phyloP scores from a whole-genome alignment of 2,113 vertebrate genomes.

The Mustelus asterias region DNA sequence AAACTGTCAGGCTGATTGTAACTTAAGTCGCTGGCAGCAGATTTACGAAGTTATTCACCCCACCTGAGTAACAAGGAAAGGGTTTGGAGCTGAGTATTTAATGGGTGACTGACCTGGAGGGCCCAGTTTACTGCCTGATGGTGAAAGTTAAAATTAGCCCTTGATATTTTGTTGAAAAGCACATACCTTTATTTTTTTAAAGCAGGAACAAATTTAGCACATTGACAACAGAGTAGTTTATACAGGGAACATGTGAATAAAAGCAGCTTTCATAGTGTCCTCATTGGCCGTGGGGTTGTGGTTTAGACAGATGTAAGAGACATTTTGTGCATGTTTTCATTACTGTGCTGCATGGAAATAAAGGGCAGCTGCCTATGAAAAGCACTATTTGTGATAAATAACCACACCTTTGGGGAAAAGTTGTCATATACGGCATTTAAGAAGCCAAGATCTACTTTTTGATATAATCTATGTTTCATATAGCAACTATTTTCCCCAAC shows the following conservation, averaged over 20 bases:
- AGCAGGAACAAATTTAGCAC: neutral
- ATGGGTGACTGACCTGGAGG: neutral
- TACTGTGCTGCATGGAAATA: neutral
- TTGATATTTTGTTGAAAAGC: neutral
- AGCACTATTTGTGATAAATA: neutral
- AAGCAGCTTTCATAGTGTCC: neutral
- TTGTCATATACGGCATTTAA: neutral
- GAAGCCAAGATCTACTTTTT: neutral
- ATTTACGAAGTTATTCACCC: neutral
- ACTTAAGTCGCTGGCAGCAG: neutral
- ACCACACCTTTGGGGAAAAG: neutral
- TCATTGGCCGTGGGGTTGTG: neutral
- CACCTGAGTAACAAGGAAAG: neutral
- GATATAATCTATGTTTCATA: neutral
- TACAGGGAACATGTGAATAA: neutral
- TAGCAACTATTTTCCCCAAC: neutral
- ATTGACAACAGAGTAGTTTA: neutral
- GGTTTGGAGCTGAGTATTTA: neutral
- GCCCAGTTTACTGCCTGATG: neutral
- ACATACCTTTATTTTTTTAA: neutral
- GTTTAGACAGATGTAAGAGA: neutral
- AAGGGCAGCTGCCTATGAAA: neutral
- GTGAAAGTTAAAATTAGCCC: neutral
- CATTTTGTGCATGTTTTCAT: conserved; percentile 14
- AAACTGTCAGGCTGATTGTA: neutral